Conservation (phyloP, 2,888 invertebrate species). For the Noctua janthina region DNA sequence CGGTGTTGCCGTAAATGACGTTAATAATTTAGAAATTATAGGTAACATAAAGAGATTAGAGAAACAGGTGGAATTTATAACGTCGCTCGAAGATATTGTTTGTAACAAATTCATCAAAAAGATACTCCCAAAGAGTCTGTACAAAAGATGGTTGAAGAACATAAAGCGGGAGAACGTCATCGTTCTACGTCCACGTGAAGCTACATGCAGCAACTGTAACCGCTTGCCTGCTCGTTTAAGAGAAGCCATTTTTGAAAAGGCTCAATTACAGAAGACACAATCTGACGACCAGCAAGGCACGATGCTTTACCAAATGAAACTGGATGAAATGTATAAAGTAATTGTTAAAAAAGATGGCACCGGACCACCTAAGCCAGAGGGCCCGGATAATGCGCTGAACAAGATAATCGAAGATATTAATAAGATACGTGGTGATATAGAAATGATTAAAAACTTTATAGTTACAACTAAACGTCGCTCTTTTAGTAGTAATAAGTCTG, state of each 20-base stretch:
- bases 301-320: conserved; percentile 70
- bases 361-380: neutral
- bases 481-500: conserved; percentile 32
- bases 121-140: conserved; percentile 50
- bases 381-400: conserved; percentile 1
- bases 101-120: conserved; percentile 52
- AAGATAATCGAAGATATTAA: conserved; percentile 39
- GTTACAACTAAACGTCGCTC: conserved; percentile 22
- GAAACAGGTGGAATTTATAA: conserved; percentile 89
- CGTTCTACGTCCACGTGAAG: conserved; percentile 49
- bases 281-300: conserved; percentile 76
- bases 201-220: conserved; percentile 65
- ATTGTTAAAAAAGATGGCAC: conserved; percentile 37
- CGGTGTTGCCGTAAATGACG: conserved; percentile 90
- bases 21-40: conserved; percentile 87
- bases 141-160: conserved; percentile 19
- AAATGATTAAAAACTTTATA: conserved; percentile 40
- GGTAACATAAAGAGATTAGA: conserved; percentile 87
- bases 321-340: conserved; percentile 64
- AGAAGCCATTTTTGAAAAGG: conserved; percentile 83
- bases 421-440: conserved; percentile 44
- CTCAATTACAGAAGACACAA: conserved; percentile 77
- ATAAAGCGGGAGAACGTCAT: conserved; percentile 36
- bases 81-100: conserved; percentile 64
- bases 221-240: conserved; percentile 77